Evolutionary conservation across 1,140 invertebrate genomes (phyloP).

Genomic region (Samia ricini): DNA sequence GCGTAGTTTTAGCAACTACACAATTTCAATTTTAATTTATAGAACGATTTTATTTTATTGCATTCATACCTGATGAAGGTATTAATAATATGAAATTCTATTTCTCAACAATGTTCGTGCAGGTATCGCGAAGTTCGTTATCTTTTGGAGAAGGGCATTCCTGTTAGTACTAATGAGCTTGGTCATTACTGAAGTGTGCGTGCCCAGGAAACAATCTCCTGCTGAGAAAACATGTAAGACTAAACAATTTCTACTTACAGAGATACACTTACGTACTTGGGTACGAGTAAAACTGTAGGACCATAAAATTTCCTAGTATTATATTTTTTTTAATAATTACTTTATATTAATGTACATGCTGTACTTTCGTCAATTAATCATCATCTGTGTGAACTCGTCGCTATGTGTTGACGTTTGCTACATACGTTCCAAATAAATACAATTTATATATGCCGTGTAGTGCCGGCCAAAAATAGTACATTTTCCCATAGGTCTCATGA

Average conservation of each 20-base stretch:
- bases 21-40: too few species aligned
- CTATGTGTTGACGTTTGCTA: neutral
- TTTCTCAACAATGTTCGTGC: neutral
- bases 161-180: constrained; percentile 51
- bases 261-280: neutral
- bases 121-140: constrained; percentile 12
- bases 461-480: too few species aligned
- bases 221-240: constrained; percentile 11
- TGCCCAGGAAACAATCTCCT: constrained; percentile 26
- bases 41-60: too few species aligned
- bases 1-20: too few species aligned
- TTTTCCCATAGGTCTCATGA: too few species aligned
- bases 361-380: constrained; percentile 20
- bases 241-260: constrained; percentile 5
- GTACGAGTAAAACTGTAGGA: neutral
- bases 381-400: constrained; percentile 3
- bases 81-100: neutral
- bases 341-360: constrained; percentile 10
- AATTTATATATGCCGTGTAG: neutral
- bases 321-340: neutral
- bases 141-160: constrained; percentile 41
- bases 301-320: neutral
- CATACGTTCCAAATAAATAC: constrained; percentile 1
- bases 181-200: constrained; percentile 49
- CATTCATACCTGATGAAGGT: neutral